phyloP scores from a whole-genome alignment of 2,888 invertebrate species.

The Podotricha telesiphe region DNA sequence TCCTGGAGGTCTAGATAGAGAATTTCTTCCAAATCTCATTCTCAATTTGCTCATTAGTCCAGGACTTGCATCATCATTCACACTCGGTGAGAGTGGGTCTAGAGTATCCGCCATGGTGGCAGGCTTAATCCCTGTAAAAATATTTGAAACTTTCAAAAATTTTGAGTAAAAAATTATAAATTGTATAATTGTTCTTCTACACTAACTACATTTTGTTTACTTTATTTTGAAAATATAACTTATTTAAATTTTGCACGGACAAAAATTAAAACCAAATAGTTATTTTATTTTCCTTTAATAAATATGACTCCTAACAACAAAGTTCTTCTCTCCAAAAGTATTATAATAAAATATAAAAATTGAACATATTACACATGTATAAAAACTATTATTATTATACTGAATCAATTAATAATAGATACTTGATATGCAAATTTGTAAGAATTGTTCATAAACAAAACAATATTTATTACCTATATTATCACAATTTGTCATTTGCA shows the following conservation, averaged over 20 bases:
- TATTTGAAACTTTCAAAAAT: background rate
- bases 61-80: slow-evolving; percentile 52
- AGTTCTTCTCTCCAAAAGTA: no score
- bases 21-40: slow-evolving; percentile 57
- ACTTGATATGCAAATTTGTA: slow-evolving; percentile 14
- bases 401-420: background rate
- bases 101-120: slow-evolving; percentile 67
- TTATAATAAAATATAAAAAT: background rate
- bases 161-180: no score
- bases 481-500: slow-evolving; percentile 20
- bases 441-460: slow-evolving; percentile 4
- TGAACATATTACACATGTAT: background rate
- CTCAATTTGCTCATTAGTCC: slow-evolving; percentile 66
- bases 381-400: background rate
- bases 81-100: slow-evolving; percentile 70
- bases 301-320: no score
- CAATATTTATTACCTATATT: slow-evolving; percentile 1
- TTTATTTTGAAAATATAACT: no score
- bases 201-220: no score
- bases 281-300: no score
- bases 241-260: no score
- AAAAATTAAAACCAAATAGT: no score
- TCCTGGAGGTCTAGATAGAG: slow-evolving; percentile 56
- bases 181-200: no score
- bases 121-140: slow-evolving; percentile 61